Conservation (phyloP, 2,113 vertebrate species). For the Xyliphius kryptos region DNA sequence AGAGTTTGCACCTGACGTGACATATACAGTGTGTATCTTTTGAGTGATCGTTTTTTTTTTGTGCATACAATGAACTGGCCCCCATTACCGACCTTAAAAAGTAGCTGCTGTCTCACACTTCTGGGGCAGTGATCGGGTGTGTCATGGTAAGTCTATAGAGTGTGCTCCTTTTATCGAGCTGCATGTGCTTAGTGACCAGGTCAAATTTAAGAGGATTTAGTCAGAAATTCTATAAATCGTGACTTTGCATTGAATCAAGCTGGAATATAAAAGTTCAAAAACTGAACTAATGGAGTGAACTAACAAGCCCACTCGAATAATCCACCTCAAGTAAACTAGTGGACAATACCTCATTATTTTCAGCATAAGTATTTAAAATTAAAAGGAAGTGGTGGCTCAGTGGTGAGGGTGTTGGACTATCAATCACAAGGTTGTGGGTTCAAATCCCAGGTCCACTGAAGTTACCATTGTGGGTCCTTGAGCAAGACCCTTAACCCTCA, state of each 20-base stretch:
- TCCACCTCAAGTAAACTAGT: constrained; percentile 7
- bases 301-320: constrained; percentile 23
- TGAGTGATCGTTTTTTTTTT: constrained; percentile 36
- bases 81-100: constrained; percentile 32
- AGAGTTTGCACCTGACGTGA: constrained; percentile 73
- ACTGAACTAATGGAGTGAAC: constrained; percentile 17
- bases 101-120: constrained; percentile 47
- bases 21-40: constrained; percentile 51
- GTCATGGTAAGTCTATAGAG: background rate
- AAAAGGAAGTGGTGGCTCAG: too few relatives aligned
- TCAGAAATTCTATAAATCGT: background rate
- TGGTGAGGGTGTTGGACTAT: too few relatives aligned
- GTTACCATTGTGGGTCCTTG: too few relatives aligned
- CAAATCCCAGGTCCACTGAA: too few relatives aligned
- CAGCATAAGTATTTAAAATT: constrained; percentile 13
- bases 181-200: background rate
- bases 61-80: background rate
- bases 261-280: constrained; percentile 10
- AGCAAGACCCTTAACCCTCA: too few relatives aligned
- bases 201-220: background rate
- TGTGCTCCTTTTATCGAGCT: background rate
- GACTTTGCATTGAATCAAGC: background rate
- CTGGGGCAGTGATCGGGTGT: constrained; percentile 17
- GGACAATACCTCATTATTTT: constrained; percentile 43
- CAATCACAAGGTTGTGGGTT: too few relatives aligned